Percentiles rank a stretch among this genome's conserved stretches.
phyloP scores from a whole-genome alignment of 2,888 invertebrate species.

The Drosophila setosimentum region DNA sequence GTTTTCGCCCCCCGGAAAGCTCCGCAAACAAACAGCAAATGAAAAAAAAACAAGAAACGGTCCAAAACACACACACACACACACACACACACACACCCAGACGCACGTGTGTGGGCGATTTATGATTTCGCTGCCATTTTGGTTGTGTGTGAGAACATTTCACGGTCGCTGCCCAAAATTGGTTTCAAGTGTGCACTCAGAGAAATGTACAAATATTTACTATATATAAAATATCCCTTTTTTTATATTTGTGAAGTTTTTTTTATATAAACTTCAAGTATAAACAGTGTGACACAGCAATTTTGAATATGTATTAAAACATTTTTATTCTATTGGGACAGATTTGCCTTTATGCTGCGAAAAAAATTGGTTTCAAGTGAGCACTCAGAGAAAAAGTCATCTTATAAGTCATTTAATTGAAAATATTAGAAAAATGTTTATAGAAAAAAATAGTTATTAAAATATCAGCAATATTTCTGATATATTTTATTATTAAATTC shows the following conservation, averaged over 20 bases:
- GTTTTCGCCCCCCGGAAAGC: constrained; percentile 33
- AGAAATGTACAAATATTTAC: background rate
- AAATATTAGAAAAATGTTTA: too few species aligned
- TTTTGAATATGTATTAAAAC: background rate
- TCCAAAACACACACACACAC: background rate
- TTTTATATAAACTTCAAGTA: background rate
- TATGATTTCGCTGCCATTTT: constrained; percentile 14
- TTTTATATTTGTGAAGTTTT: background rate
- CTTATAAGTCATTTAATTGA: too few species aligned
- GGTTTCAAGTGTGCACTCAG: constrained; percentile 4
- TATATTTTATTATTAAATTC: background rate
- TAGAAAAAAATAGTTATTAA: too few species aligned
- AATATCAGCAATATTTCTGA: background rate
- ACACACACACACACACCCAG: background rate
- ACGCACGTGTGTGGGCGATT: constrained; percentile 17
- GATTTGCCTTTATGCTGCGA: background rate
- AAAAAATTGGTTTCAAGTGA: background rate
- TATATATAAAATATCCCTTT: background rate
- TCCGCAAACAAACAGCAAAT: constrained; percentile 56
- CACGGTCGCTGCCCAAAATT: constrained; percentile 3
- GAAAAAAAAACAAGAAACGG: constrained; percentile 70
- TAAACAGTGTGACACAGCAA: background rate
- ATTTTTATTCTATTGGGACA: background rate
- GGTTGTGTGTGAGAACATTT: constrained; percentile 11
- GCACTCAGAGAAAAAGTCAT: too few species aligned